phyloP scores from a whole-genome alignment of 2,113 vertebrate genomes.

The Chamaetylas fuelleborni region DNA sequence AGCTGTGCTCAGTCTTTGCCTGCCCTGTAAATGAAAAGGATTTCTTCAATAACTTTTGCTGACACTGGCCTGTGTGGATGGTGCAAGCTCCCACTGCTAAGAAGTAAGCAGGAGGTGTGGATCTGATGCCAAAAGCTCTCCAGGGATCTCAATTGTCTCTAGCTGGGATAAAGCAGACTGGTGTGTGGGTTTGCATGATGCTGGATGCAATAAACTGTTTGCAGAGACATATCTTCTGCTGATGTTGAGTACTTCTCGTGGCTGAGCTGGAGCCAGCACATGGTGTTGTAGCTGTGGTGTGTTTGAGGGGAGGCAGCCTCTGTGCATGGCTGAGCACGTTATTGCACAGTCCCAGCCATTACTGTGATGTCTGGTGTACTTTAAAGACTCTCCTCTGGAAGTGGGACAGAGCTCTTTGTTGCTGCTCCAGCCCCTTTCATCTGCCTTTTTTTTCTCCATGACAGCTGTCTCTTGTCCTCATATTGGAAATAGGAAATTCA shows the following conservation, averaged over 20 bases:
- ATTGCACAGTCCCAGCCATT: background rate
- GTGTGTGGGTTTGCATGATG: background rate
- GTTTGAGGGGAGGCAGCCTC: background rate
- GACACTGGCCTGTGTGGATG: background rate
- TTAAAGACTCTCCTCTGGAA: background rate
- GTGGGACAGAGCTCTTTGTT: background rate
- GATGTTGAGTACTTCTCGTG: background rate
- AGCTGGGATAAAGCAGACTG: background rate
- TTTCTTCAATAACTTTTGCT: background rate
- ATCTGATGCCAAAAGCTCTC: background rate
- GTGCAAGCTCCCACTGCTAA: background rate
- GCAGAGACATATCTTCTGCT: background rate
- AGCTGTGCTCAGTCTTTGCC: background rate
- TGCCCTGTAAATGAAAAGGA: background rate
- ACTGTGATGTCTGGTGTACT: background rate
- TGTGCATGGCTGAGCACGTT: background rate
- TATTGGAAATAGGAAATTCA: background rate
- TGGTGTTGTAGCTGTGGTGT: background rate
- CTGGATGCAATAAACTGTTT: background rate
- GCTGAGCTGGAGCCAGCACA: background rate
- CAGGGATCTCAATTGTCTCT: background rate
- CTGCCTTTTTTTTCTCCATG: background rate
- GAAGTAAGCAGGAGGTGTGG: background rate
- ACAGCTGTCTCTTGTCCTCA: background rate
- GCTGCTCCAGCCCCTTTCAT: background rate